A percentile compares a stretch with the other conserved stretches of the same genome.
phyloP scores from a whole-genome alignment of 53 echinoderm and acorn worm species.

The Paracentrotus lividus region DNA sequence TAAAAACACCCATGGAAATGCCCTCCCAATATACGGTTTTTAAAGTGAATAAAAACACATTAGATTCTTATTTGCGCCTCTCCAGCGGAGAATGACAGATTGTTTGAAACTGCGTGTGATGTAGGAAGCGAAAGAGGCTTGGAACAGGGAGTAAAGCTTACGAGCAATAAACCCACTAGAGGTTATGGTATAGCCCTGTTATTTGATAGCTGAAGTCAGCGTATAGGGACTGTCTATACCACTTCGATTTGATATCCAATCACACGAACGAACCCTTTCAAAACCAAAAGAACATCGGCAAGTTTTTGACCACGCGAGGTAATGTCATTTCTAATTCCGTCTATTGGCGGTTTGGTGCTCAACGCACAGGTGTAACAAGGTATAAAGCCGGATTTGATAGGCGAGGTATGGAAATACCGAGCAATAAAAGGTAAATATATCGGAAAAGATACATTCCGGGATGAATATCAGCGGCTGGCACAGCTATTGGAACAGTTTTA shows the following conservation, averaged over 20 bases:
- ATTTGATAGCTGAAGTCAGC: neutral
- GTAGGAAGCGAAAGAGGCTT: neutral
- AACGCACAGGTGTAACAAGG: no score
- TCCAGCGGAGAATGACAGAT: neutral
- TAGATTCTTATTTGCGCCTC: slow-evolving; percentile 41
- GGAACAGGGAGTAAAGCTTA: neutral
- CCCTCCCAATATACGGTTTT: neutral
- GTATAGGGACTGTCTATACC: neutral
- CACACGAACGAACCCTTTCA: no score
- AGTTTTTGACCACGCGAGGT: no score
- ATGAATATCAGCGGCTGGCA: neutral
- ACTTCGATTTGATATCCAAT: no score
- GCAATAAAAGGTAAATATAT: neutral
- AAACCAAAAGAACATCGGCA: no score
- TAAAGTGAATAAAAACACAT: slow-evolving; percentile 3
- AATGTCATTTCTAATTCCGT: no score
- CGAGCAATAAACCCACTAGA: neutral
- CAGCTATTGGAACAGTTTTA: neutral
- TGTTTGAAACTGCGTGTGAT: neutral
- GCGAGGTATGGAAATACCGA: neutral
- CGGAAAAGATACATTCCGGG: neutral
- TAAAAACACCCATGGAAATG: neutral
- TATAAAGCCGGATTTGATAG: neutral
- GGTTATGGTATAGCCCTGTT: neutral
- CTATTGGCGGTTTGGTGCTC: no score